Conservation (phyloP, 2,797 vertebrate species). For the Phoxinus dragarum region DNA sequence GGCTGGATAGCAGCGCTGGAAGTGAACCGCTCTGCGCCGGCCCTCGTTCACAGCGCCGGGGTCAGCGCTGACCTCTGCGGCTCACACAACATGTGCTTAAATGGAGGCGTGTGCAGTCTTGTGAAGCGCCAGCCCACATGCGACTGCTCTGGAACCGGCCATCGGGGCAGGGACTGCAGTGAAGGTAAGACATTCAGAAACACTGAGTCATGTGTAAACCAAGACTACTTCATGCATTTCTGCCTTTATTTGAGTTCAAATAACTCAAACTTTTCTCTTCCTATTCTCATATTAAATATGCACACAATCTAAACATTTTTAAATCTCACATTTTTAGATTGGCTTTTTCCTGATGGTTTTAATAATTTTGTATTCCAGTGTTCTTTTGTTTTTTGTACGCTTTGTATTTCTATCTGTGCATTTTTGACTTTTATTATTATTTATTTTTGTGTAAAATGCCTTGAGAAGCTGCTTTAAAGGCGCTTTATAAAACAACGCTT, state of each 20-base stretch:
- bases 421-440: too few species aligned
- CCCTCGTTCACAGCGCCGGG: conserved; percentile 85
- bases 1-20: conserved; percentile 94
- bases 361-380: too few species aligned
- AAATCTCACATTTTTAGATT: too few species aligned
- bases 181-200: conserved; percentile 88
- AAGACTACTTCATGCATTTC: not conserved
- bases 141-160: conserved; percentile 93
- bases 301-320: too few species aligned
- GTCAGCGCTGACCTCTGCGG: conserved; percentile 83
- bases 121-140: conserved; percentile 89
- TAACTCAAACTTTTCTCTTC: too few species aligned
- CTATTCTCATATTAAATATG: too few species aligned
- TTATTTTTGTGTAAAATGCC: too few species aligned
- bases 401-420: too few species aligned
- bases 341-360: too few species aligned
- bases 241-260: not conserved
- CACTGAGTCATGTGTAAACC: not conserved
- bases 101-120: conserved; percentile 93
- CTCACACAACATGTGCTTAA: conserved; percentile 87
- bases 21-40: conserved; percentile 87
- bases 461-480: too few species aligned
- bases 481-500: too few species aligned
- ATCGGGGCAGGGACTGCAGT: conserved; percentile 96
- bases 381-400: too few species aligned